Evolutionary conservation across 2,113 vertebrate species (phyloP).

Genomic region (Myiozetetes cayanensis): DNA sequence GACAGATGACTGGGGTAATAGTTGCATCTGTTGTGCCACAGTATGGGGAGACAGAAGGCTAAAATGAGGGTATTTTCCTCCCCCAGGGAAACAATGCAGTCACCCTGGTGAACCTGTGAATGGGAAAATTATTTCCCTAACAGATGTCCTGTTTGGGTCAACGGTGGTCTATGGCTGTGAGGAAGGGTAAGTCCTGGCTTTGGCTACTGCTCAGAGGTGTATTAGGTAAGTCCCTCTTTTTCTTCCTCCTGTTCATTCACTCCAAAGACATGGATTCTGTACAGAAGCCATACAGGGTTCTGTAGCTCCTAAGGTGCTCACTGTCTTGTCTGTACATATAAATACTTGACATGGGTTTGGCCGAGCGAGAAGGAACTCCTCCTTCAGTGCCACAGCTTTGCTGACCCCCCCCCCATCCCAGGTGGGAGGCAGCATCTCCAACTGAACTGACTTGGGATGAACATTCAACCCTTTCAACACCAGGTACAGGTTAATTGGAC

Average conservation of each 20-base stretch:
- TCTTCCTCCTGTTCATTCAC: not conserved
- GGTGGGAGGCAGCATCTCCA: not conserved
- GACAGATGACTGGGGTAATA: not conserved
- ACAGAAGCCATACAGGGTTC: not conserved
- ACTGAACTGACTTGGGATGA: not conserved
- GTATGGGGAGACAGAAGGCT: not conserved
- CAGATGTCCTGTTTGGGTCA: constrained; percentile 30
- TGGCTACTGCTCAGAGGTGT: not conserved
- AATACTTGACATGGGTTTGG: not conserved
- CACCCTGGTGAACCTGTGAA: constrained; percentile 61
- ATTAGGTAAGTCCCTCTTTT: not conserved
- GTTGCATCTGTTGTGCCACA: not conserved
- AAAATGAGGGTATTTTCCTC: not conserved
- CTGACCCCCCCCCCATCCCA: rapidly evolving
- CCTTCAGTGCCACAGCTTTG: not conserved
- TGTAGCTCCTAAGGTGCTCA: rapidly evolving
- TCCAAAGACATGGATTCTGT: not conserved
- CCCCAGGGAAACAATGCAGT: constrained; percentile 58
- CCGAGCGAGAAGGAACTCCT: not conserved
- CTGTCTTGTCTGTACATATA: rapidly evolving
- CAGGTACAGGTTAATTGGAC: constrained; percentile 64
- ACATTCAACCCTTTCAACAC: not conserved
- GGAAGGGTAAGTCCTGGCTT: constrained; percentile 64
- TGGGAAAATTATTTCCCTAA: constrained; percentile 21
- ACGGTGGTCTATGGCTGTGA: constrained; percentile 61